Conservation (phyloP, 2,113 vertebrate genomes). For the Melospiza melodia region DNA sequence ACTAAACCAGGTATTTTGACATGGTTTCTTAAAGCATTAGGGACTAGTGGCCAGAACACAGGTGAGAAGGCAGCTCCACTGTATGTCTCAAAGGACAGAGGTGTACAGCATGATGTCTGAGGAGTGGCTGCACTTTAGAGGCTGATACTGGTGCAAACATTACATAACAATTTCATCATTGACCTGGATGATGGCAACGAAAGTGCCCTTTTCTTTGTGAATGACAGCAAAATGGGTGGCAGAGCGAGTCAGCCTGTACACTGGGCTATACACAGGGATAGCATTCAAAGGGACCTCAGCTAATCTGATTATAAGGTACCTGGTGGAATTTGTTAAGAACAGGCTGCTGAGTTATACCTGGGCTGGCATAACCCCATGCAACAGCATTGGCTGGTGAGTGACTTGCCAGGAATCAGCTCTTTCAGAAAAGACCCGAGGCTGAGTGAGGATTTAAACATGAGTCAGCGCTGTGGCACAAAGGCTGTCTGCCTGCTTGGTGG, state of each 20-base stretch:
- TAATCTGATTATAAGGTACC: background rate
- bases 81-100: background rate
- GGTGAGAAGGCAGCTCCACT: background rate
- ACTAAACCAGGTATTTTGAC: background rate
- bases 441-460: background rate
- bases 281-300: background rate
- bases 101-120: background rate
- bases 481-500: background rate
- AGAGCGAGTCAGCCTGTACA: accelerated
- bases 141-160: background rate
- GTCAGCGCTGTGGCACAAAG: background rate
- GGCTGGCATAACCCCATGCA: background rate
- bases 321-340: background rate
- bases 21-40: background rate
- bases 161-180: background rate
- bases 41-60: background rate
- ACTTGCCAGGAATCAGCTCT: background rate
- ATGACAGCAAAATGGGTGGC: background rate
- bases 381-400: background rate
- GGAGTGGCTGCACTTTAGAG: background rate
- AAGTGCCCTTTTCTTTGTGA: background rate
- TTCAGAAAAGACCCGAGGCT: background rate
- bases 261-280: background rate
- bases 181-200: background rate
- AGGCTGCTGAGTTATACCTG: background rate